Base-by-base conservation (phyloP, 2,113 vertebrate genomes). In the Zootoca vivipara region DNA sequence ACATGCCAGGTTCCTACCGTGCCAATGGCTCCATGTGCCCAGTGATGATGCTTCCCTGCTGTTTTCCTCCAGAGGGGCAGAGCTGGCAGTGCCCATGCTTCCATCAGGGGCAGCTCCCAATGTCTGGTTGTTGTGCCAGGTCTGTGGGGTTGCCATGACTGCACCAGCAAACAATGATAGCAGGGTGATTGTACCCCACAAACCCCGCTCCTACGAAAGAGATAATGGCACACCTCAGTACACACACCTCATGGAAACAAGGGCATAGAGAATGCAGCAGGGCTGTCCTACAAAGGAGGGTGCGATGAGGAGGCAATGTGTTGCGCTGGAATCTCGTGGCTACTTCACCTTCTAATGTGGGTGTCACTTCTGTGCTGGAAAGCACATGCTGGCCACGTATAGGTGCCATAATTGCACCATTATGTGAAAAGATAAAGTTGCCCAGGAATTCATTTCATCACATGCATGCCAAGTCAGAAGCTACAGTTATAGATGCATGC, bases 121-220 rank as follows among this genome's bases (percentile, higher is more conserved):
- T 0, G 92, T 92, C 85, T 89, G 9, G 0, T 95, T 95, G 89
- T 82, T 90, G 87, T 93, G 93, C 0, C 88, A 91, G 0, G 30
- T 87, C 86, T 64, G 87, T 65, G 92, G 82, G 42, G 89, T 78
- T 46, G 94, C 94, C 0, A 92, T 22, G 0, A 94, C 93, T 90
- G 94, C 86, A 74, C 93, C 94, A 0, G 94, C 93, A 94, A 96
- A 92, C 88, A 96, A 87, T 0, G 93, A 95, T 69, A 96, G 84
- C 62, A 95, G 88, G 67, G 94, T 78, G 0, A 96, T 87, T 62
- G 94, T 73, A 5, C 93, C 89, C 96, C 95, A 96, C 77, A 95
- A 87, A 1, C 46, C 88, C 81, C 88, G 91, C 80, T 96, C 95
- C 95, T 95, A 89, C 0, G 1, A 92, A 0, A 67, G 86, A 93